A percentile compares a stretch with the other conserved stretches of the same genome.
Evolutionary conservation across 2,113 vertebrate species (phyloP).

Genomic region (Aplodontia rufa): DNA sequence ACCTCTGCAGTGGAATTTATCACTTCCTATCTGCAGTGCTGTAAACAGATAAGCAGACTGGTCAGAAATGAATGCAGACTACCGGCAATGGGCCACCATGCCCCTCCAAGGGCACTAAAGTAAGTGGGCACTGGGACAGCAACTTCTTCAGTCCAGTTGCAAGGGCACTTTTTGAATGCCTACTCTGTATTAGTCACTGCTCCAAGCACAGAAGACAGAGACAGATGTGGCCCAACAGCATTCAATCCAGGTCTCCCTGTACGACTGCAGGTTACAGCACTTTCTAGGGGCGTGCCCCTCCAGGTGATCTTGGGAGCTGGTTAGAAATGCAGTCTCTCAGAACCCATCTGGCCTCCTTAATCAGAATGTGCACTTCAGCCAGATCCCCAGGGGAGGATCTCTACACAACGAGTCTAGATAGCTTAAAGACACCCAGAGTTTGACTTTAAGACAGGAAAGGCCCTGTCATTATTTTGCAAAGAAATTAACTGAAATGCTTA

Average conservation of each 20-base stretch:
- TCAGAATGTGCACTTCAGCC: background rate
- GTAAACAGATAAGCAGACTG: background rate
- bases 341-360: background rate
- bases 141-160: background rate
- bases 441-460: background rate
- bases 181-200: background rate
- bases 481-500: background rate
- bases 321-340: background rate
- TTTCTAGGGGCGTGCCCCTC: background rate
- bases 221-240: background rate
- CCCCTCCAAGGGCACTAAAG: background rate
- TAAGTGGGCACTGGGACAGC: too few relatives aligned
- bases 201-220: background rate
- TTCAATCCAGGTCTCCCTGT: background rate
- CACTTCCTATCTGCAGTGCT: background rate
- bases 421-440: background rate
- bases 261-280: fast-evolving
- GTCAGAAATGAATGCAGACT: background rate
- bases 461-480: background rate
- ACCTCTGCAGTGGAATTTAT: background rate
- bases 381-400: background rate
- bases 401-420: background rate
- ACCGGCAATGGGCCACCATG: fast-evolving
- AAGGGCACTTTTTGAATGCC: background rate
- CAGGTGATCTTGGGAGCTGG: background rate